A percentile compares a stretch with the other conserved stretches of the same genome.
These are phyloP conservation scores for Campoplex nolae DNA, from an alignment of 2,888 invertebrate species.

Conservation along the genomic window DNA sequence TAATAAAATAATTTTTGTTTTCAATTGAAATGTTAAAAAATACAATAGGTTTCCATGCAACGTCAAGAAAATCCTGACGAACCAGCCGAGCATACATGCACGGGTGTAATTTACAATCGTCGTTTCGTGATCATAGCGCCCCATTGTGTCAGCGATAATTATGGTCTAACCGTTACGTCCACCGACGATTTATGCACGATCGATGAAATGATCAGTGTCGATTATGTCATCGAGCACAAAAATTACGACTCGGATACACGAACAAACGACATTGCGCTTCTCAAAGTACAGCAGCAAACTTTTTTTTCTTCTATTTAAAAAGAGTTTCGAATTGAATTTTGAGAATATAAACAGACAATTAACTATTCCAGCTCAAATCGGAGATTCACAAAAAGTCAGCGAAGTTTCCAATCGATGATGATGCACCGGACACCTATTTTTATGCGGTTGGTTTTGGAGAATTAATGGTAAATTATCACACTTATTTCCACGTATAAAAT, in stretches of 20 bases:
- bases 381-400: slow-evolving; percentile 58
- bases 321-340: neutral
- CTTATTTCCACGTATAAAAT: neutral
- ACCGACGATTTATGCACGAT: slow-evolving; percentile 58
- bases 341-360: neutral
- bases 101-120: slow-evolving; percentile 61
- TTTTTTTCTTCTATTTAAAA: neutral
- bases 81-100: slow-evolving; percentile 58
- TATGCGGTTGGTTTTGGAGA: slow-evolving; percentile 65
- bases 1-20: neutral
- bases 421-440: slow-evolving; percentile 30
- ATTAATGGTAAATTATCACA: slow-evolving; percentile 51
- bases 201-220: slow-evolving; percentile 59
- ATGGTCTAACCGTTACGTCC: slow-evolving; percentile 57
- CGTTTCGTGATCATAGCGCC: slow-evolving; percentile 63
- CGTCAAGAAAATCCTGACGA: slow-evolving; percentile 50
- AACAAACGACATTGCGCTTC: slow-evolving; percentile 64
- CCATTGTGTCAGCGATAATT: slow-evolving; percentile 65
- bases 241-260: slow-evolving; percentile 60
- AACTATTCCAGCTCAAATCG: slow-evolving; percentile 52
- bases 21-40: neutral
- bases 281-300: slow-evolving; percentile 47
- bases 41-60: slow-evolving; percentile 62
- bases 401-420: slow-evolving; percentile 43
- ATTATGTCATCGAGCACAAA: slow-evolving; percentile 64